Base-by-base conservation (phyloP, 2,797 vertebrate species). In the Phoeniculus purpureus region DNA sequence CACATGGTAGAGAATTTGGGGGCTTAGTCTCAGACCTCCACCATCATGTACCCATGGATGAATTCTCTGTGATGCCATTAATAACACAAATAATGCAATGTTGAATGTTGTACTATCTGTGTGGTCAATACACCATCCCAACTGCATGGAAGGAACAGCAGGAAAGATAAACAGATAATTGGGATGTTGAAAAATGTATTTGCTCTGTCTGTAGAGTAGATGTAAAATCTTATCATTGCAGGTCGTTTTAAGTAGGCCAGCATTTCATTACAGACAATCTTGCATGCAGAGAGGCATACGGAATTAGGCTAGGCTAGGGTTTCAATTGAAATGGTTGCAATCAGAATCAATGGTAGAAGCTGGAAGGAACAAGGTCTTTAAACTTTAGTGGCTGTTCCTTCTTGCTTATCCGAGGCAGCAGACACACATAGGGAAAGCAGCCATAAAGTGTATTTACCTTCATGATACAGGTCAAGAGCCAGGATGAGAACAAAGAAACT, bases 401-500 rank as follows among this genome's bases (percentile, higher is more conserved):
- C 55, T 16, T 23, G 47, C 83, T 85, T 79, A 48, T 72, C 68
- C 65, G 15, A 12, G 23, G 37, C 54, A 64, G 14, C 5, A 84
- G 89, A 21, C 18, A 29, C 3, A 25, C 18, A 1, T 6, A 29
- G 73, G 55, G 40, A 60, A 76, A 94, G 55, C 61, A 74, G 2
- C 43, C 32, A 5, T 58, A 37, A 82, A 79, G 81, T n/a, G 2
- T 40, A 15, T 77, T 86, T 88, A 79, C 86, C 90, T 84, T 67
- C 45, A 31, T 21, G 71, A 8, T 43, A 47, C 51, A 51, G 67
- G 92, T 66, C 77, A 79, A 15, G 82, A 95, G 66, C 16, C 52
- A 17, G 78, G 52, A 83, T 78, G 16, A 73, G 90, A 94, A 88
- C 59, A 93, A 90, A 94, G 93, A 23, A 71, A n/a, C 81, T 81